Base-by-base conservation (phyloP, 2,797 vertebrate genomes). In the Phataginus tetradactyla region DNA sequence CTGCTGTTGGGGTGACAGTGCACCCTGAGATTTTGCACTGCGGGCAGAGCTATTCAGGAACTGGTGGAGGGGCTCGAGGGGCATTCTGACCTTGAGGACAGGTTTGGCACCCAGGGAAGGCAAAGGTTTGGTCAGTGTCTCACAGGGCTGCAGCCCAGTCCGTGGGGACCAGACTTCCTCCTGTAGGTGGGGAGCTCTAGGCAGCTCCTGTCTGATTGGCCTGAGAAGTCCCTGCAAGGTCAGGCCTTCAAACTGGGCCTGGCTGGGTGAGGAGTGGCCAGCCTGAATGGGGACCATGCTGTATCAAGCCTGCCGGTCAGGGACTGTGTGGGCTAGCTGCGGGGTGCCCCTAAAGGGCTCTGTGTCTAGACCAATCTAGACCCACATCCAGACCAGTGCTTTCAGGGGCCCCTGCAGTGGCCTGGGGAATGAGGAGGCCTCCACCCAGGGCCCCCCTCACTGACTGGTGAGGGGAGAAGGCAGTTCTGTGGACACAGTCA, bases 61-160 rank as follows among this genome's bases (percentile, higher is more conserved):
- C 17, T 20, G 3, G 14, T 10, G 1, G 45, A 27, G 80, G 64
- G 75, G 7, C 49, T 69, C 7, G 3, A 39, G 57, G n/a, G n/a
- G 5, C 68, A 21, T 80, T 18, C 20, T 42, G 34, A 34, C 34
- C 45, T 32, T 20, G 78, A 64, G 71, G 72, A 37, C 25, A 51
- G 1, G 10, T 42, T 53, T 59, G 42, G 53, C 49, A 2, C 4
- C 27, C 10, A 37, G 27, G 39, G 71, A 29, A 77, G 25, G 85
- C 81, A 61, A 64, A 51, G 51, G 78, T 45, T 12, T 42, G 17
- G 39, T n/a, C 10, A 3, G 42, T 79, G 53, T 79, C 39, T 61
- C 0, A 0, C 0, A 2, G 20, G 39, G 5, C 14, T n/a, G 12
- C 4, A 63, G 11, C 72, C 53, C 10, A 1, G 37, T 39, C 55